Evolutionary conservation across 23 tunicate species (phyloP).

Genomic region (Trididemnum miniatum): DNA sequence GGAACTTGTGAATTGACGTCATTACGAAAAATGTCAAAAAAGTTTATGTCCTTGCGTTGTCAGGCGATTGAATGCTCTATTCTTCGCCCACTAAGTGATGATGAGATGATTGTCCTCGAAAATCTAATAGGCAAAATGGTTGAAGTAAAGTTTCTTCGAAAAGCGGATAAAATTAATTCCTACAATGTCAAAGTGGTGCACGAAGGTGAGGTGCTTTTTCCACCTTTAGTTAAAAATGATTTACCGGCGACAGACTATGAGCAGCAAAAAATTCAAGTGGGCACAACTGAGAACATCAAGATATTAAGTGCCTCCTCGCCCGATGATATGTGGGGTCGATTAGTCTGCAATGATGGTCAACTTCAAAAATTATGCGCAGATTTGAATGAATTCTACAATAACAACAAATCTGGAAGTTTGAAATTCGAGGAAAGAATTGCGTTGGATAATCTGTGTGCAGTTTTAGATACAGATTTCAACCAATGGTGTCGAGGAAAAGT

Average conservation of each 20-base stretch:
- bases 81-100: background rate
- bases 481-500: constrained; percentile 75
- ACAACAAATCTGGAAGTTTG: background rate
- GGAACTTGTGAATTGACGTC: constrained; percentile 8
- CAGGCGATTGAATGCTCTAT: constrained; percentile 53
- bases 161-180: constrained; percentile 5
- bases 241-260: background rate
- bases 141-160: constrained; percentile 42
- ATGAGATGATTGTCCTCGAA: constrained; percentile 20
- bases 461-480: constrained; percentile 56
- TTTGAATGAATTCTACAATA: constrained; percentile 6
- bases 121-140: constrained; percentile 38
- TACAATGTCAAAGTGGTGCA: constrained; percentile 38
- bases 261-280: background rate
- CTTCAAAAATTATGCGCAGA: constrained; percentile 10
- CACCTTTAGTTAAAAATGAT: background rate
- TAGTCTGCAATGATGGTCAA: background rate
- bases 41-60: constrained; percentile 32
- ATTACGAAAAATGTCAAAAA: background rate
- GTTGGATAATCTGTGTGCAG: constrained; percentile 39
- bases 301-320: background rate
- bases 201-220: constrained; percentile 27
- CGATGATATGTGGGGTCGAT: constrained; percentile 17
- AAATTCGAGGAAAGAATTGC: background rate
- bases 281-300: background rate